These are phyloP conservation scores for Corapipo altera DNA, from an alignment of 2,113 vertebrate species.

Conservation along the genomic window DNA sequence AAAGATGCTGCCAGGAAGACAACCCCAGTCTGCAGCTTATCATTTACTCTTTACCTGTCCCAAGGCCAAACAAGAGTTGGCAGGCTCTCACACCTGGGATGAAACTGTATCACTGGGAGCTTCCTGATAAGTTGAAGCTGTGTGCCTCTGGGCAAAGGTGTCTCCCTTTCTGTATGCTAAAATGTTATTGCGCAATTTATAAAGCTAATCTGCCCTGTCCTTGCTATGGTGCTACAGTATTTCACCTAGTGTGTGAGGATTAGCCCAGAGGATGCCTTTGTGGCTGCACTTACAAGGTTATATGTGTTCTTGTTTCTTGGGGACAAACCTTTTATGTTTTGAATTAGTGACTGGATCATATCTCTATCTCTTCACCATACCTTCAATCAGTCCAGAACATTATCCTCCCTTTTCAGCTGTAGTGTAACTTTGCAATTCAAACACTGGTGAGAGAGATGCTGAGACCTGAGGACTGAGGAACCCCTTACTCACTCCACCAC, in stretches of 20 bases:
- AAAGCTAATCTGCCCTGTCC: background rate
- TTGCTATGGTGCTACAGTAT: background rate
- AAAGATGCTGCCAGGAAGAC: background rate
- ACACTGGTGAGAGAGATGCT: background rate
- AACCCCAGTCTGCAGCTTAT: background rate
- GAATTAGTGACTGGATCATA: background rate
- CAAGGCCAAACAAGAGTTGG: constrained; percentile 7
- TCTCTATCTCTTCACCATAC: background rate
- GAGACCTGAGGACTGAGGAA: too few relatives aligned
- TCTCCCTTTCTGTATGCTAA: background rate
- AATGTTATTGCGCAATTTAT: background rate
- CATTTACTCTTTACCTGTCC: constrained; percentile 1
- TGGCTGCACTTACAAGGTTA: background rate
- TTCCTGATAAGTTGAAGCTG: background rate
- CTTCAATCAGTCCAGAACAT: background rate
- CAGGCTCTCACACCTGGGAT: background rate
- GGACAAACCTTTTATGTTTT: background rate
- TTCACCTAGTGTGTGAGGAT: background rate
- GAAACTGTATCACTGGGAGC: background rate
- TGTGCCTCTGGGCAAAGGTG: background rate
- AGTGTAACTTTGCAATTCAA: background rate
- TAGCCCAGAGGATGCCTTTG: background rate
- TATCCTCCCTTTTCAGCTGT: background rate
- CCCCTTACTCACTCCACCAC: background rate
- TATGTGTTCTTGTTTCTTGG: background rate